Conservation (phyloP, 2,888 invertebrate species). For the Aphelenchoides bicaudatus region DNA sequence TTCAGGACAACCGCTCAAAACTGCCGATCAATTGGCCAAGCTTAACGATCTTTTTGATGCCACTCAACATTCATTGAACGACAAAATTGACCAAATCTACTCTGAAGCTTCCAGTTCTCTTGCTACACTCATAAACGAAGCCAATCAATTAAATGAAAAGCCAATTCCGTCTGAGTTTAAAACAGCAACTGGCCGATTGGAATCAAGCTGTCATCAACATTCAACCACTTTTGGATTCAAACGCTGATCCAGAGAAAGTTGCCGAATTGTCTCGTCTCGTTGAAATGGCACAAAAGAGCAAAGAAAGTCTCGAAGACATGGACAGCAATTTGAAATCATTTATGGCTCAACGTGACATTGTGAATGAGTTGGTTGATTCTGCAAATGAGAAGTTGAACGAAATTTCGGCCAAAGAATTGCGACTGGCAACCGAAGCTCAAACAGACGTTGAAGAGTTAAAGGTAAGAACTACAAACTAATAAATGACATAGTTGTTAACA, state of each 20-base stretch:
- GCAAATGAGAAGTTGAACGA: neutral
- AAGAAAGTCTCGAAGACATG: neutral
- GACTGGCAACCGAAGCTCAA: neutral
- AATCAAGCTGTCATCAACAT: neutral
- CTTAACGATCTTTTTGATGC: neutral
- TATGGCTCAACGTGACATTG: slow-evolving; percentile 2
- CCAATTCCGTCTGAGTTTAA: neutral
- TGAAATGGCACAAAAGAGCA: neutral
- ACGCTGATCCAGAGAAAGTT: neutral
- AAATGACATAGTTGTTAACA: neutral
- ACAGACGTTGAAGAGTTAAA: neutral
- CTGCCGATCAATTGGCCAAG: neutral
- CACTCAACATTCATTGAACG: neutral
- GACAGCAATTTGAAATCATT: neutral
- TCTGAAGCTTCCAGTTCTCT: neutral
- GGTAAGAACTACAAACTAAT: neutral
- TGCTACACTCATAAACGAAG: neutral
- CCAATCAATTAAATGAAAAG: neutral
- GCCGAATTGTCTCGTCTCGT: neutral
- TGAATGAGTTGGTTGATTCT: neutral
- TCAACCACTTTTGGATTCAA: neutral
- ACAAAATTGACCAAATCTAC: neutral
- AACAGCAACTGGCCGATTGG: neutral
- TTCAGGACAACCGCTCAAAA: neutral
- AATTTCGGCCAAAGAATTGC: neutral